Conservation (phyloP, 2,797 vertebrate species). For the Liasis olivaceus region DNA sequence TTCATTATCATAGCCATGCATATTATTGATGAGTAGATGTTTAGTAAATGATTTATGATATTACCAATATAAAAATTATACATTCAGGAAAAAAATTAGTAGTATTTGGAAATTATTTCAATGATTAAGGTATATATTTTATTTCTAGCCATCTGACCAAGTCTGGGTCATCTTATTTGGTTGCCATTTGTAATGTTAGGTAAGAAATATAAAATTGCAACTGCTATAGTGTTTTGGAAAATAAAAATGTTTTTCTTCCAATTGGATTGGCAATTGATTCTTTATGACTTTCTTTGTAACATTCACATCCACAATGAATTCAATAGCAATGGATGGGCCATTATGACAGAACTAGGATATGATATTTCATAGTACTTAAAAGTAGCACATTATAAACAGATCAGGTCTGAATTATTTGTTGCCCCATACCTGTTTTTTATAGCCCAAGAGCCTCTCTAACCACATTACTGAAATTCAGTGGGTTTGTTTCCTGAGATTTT, state of each 20-base stretch:
- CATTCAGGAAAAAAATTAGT: background rate
- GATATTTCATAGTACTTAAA: background rate
- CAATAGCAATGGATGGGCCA: background rate
- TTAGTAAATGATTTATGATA: background rate
- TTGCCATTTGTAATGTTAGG: background rate
- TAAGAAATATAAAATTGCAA: background rate
- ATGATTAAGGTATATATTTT: background rate
- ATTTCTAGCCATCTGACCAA: background rate
- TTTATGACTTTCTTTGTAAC: background rate
- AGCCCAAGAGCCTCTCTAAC: background rate
- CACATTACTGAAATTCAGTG: background rate
- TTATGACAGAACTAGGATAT: background rate
- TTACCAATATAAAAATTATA: background rate
- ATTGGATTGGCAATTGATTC: background rate
- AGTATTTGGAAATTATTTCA: background rate
- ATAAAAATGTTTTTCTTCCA: background rate
- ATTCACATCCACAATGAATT: background rate
- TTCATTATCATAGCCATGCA: background rate
- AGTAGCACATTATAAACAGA: background rate
- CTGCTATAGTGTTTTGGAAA: background rate
- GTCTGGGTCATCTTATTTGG: background rate
- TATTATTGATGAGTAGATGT: background rate
- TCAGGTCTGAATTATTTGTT: background rate
- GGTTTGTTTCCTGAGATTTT: background rate
- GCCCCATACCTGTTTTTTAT: background rate